Base-by-base conservation (phyloP, 2,113 vertebrate genomes). In the Sprattus sprattus region DNA sequence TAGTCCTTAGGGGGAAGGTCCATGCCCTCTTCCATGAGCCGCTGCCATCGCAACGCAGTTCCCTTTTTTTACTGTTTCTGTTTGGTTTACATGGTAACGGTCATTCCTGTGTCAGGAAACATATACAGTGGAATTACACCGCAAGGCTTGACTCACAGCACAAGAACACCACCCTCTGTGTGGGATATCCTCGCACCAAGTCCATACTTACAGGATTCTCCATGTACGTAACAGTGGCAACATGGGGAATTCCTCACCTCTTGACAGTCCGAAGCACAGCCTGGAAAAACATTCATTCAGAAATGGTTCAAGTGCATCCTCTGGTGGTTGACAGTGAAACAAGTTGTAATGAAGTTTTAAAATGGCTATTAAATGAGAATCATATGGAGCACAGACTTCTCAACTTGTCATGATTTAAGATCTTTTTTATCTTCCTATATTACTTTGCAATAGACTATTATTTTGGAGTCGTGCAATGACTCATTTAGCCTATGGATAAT, bases 201-300 rank as follows among this genome's bases (percentile, higher is more conserved):
- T 88, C 93, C 91, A 85, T 89, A 87, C 46, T 88, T 92, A 91
- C 83, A 54, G 87, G 90, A 92, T 92, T 92, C 92, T 88, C 92
- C 92, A 11, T 20, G 1, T 88, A 92, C 92, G 93, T 94, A 93
- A 95, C 80, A 28, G 45, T 85, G 90, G 86, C 89, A 91, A 92
- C 83, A 78, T 67, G 91, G 93, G 94, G 93, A 92, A 93, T 93
- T 93, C 93, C 94, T 94, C 89, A 57, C 46, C 0, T 64, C 82
- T 10, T 86, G 84, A 84, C 71, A 82, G 44, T 81, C 32, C 44
- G 85, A 80, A 75, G 1, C 52, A 84, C 60, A 50, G 64, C 1
- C 6, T 4, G 1, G 7, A 1, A 49, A 80, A 45, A 75, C 39
- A 28, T 44, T 52, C 52, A 87, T 22, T 86, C 87, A 82, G 87